Base-by-base conservation (phyloP, 1,140 invertebrate species). In the Chionoecetes opilio region DNA sequence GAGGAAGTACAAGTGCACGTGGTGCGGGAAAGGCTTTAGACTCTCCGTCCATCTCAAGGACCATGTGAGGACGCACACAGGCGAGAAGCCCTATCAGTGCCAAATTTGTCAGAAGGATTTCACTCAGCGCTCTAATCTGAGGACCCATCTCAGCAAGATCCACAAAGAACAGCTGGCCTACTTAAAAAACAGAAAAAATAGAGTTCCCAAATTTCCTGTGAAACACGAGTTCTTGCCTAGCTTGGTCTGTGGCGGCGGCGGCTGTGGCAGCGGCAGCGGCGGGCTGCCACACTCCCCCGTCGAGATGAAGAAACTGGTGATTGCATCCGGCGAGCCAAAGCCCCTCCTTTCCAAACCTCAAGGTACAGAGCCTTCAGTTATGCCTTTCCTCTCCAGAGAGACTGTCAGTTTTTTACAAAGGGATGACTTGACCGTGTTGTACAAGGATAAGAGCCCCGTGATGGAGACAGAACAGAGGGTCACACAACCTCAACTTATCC, bases 21-120 rank as follows among this genome's bases (percentile, higher is more conserved):
- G 99, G 41, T 99, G 99, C 97, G 99, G 99, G 2, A 99, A 99
- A 97, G 99, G 99, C 0, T 99, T 99, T 97, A 99, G 99, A 2
- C 97, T 99, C 46, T 99, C 99, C 0, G 99, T 99, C 99, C 97
- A 99, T 35, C 98, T 99, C 0, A 99, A 99, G 97, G 99, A 99
- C 3, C 99, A 99, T 97, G 99, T 99, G 96, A 97, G 99, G 38
- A 99, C 99, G 0, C 99, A 99, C 97, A 99, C 99, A 0, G 99
- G 99, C 0, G 99, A 99, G 97, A 99, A 99, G 96, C 99, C 99
- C 0, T 99, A 99, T 97, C 98, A 98, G 34, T 99, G 99, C 97
- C 98, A 98, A 90, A 99, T 99, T 96, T 99, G 99, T 97, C 98
- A 99, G 96, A 98, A 99, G 26, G 99, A 99, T 2, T 99, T 99